These are phyloP conservation scores for Scaptomyza pallida DNA, from an alignment of 1,140 invertebrate species.

Conservation along the genomic window DNA sequence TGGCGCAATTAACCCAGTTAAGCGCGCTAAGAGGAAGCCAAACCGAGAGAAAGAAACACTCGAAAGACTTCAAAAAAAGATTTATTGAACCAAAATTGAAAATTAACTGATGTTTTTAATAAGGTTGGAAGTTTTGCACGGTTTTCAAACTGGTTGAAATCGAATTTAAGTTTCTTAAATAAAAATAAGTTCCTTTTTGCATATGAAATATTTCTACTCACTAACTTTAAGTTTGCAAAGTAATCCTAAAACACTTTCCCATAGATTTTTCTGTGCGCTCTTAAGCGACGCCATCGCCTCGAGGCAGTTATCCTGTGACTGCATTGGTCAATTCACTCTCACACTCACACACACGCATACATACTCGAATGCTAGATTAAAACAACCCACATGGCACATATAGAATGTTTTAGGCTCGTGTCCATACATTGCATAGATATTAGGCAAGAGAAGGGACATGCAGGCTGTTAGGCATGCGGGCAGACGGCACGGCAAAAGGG, in stretches of 20 bases:
- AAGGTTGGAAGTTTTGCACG: too few species aligned
- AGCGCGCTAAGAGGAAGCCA: not conserved
- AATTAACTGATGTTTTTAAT: not conserved
- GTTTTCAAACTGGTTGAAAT: too few species aligned
- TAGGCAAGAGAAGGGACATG: not conserved
- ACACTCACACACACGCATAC: slow-evolving; percentile 33
- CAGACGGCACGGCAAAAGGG: slow-evolving; percentile 1
- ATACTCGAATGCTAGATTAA: slow-evolving; percentile 1
- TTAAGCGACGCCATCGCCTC: slow-evolving; percentile 43
- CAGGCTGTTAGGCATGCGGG: not conserved
- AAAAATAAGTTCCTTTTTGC: too few species aligned
- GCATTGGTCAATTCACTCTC: slow-evolving; percentile 59
- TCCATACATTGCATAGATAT: slow-evolving; percentile 7
- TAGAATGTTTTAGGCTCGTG: slow-evolving; percentile 33
- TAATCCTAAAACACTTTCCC: not conserved
- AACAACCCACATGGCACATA: slow-evolving; percentile 44
- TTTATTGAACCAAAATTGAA: not conserved
- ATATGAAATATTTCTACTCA: too few species aligned
- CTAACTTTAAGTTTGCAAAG: too few species aligned
- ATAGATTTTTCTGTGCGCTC: not conserved
- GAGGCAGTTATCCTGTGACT: slow-evolving; percentile 52
- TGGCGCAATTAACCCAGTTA: slow-evolving; percentile 12
- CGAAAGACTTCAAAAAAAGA: not conserved
- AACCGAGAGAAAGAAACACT: not conserved
- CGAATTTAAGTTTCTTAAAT: too few species aligned